These are phyloP conservation scores for Drosophila cognata DNA, from an alignment of 2,888 invertebrate genomes.

Conservation along the genomic window DNA sequence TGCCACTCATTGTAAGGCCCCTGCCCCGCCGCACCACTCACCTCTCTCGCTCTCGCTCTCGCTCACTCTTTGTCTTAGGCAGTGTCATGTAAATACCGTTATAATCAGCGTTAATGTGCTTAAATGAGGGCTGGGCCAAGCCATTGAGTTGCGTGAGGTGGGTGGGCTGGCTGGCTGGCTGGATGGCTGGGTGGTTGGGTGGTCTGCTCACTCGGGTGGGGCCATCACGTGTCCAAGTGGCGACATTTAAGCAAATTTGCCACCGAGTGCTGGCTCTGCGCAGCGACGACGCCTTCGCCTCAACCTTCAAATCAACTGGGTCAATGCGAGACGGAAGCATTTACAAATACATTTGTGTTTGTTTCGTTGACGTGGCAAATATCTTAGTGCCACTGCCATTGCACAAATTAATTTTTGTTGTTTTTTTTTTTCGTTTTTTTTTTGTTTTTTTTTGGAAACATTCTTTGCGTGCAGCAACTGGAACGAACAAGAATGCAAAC, in stretches of 20 bases:
- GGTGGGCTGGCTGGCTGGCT: slow-evolving; percentile 12
- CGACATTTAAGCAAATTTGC: slow-evolving; percentile 50
- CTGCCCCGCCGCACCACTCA: not conserved
- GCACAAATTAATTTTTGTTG: slow-evolving; percentile 23
- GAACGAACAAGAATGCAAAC: slow-evolving; percentile 16
- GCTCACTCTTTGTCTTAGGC: not conserved
- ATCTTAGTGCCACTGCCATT: not conserved
- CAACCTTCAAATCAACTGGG: slow-evolving; percentile 52
- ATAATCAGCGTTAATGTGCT: slow-evolving; percentile 77
- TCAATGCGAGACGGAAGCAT: slow-evolving; percentile 72
- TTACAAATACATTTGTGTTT: slow-evolving; percentile 41
- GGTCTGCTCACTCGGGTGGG: slow-evolving; percentile 7
- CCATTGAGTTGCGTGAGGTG: slow-evolving; percentile 1
- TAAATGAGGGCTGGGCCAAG: slow-evolving; percentile 51
- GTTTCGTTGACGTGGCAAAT: slow-evolving; percentile 41
- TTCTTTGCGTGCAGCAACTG: slow-evolving; percentile 13
- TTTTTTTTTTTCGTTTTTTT: not conserved
- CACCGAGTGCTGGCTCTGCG: not conserved
- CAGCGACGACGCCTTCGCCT: not conserved
- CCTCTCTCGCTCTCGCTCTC: not conserved
- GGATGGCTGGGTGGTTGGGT: not conserved
- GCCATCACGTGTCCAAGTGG: slow-evolving; percentile 62
- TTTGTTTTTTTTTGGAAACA: not conserved
- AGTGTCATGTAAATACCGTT: slow-evolving; percentile 69
- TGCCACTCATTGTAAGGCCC: slow-evolving; percentile 11